phyloP scores from a whole-genome alignment of 2,113 vertebrate species.

The Corapipo altera region DNA sequence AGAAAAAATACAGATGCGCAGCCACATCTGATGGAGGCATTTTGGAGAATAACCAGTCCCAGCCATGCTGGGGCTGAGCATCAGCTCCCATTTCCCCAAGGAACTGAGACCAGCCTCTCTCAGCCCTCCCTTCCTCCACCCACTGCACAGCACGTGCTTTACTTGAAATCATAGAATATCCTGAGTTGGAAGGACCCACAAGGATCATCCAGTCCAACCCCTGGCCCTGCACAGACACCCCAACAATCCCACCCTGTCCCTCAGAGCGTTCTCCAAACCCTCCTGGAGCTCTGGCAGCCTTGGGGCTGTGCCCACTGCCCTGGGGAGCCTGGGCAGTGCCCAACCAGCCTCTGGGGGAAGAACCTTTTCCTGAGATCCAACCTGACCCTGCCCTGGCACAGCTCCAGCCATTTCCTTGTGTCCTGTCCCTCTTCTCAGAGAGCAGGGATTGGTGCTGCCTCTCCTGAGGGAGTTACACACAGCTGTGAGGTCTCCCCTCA shows the following conservation, averaged over 20 bases:
- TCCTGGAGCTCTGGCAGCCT: not conserved
- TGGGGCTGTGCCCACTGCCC: not conserved
- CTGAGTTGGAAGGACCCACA: not conserved
- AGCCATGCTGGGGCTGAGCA: not conserved
- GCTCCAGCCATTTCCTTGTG: not conserved
- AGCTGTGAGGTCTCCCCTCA: not conserved
- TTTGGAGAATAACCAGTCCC: not conserved
- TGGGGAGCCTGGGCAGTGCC: not conserved
- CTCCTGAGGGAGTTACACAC: not conserved
- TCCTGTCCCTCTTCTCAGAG: not conserved
- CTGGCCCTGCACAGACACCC: not conserved
- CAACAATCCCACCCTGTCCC: not conserved
- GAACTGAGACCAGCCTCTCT: not conserved
- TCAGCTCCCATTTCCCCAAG: not conserved
- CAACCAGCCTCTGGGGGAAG: not conserved
- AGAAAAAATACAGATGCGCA: not conserved
- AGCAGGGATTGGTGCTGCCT: not conserved
- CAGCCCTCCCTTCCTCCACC: not conserved
- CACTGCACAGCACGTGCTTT: not conserved
- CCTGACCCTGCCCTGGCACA: not conserved
- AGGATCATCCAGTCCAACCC: rapidly evolving
- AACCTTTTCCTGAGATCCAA: not conserved
- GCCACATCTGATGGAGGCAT: not conserved
- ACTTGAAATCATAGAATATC: not conserved
- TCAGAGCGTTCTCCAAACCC: rapidly evolving